Evolutionary conservation across 2,113 vertebrate genomes (phyloP).

Genomic region (Oreocharis arfaki): DNA sequence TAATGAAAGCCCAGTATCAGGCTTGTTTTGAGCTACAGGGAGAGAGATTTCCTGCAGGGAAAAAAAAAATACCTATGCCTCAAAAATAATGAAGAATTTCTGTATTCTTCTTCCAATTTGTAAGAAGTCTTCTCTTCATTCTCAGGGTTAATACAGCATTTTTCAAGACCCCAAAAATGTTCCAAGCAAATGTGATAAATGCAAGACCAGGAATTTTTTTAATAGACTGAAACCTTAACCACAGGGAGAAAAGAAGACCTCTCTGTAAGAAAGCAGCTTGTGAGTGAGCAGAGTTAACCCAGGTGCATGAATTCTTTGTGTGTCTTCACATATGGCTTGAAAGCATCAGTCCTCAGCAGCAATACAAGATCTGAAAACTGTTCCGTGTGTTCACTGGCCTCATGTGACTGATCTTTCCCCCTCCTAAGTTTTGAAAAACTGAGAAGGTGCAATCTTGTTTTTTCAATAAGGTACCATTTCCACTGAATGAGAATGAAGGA

Average conservation of each 20-base stretch:
- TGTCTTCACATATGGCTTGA: slow-evolving; percentile 8
- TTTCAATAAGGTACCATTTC: background rate
- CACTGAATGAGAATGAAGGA: background rate
- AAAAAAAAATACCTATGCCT: background rate
- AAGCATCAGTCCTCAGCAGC: background rate
- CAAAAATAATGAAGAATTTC: background rate
- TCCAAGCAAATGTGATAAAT: background rate
- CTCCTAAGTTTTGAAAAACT: background rate
- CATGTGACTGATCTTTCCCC: background rate
- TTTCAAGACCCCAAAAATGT: background rate
- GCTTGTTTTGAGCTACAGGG: background rate
- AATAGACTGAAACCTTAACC: background rate
- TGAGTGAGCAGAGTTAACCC: background rate
- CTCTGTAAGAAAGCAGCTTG: background rate
- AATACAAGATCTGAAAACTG: background rate
- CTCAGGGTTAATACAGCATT: background rate
- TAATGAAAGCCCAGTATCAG: background rate
- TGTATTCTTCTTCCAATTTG: background rate
- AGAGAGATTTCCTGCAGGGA: background rate
- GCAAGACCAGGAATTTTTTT: background rate
- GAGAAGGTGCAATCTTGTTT: background rate
- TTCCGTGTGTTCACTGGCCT: background rate
- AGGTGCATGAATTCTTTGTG: background rate
- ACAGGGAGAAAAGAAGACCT: background rate
- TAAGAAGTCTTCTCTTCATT: background rate